phyloP scores from a whole-genome alignment of 2,113 vertebrate genomes.

The Mobula hypostoma region DNA sequence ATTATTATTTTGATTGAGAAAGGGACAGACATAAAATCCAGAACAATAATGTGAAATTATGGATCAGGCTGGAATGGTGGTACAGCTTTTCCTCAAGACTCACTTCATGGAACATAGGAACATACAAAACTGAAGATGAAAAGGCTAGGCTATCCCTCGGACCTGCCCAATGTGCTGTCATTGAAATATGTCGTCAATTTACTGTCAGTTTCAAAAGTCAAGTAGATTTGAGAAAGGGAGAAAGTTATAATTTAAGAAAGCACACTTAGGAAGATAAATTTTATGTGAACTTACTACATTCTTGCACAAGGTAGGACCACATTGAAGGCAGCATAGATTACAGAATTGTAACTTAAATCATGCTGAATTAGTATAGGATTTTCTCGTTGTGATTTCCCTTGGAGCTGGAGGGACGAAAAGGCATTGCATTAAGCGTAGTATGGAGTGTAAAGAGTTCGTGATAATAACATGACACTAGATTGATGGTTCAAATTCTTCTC shows the following conservation, averaged over 20 bases:
- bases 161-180: no score
- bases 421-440: no score
- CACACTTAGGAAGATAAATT: no score
- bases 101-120: no score
- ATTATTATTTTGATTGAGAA: neutral
- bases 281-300: neutral
- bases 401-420: no score
- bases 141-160: no score
- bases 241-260: neutral
- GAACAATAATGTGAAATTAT: neutral
- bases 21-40: neutral
- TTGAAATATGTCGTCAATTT: neutral
- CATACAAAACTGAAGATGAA: no score
- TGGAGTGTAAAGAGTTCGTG: no score
- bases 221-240: neutral
- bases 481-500: no score
- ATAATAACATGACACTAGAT: no score
- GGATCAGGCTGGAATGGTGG: neutral
- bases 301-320: neutral
- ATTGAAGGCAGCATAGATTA: neutral
- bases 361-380: neutral
- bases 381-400: neutral
- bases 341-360: neutral
- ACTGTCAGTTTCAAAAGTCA: neutral
- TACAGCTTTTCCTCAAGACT: neutral